A percentile compares a stretch with the other conserved stretches of the same genome.
Conservation (phyloP, 2,113 vertebrate species). For the Chaenocephalus aceratus region DNA sequence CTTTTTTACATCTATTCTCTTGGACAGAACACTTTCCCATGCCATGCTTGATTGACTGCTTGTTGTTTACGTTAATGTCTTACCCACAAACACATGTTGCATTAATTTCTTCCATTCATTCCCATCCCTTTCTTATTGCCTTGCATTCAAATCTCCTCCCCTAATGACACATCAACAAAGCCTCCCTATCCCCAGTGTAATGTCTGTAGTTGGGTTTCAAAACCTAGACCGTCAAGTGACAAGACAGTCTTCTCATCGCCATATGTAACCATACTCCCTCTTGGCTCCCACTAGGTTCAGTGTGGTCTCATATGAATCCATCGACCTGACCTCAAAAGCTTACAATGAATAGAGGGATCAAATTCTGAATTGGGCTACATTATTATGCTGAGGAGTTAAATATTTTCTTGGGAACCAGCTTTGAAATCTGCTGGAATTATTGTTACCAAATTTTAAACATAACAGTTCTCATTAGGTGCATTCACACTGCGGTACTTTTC, state of each 20-base stretch:
- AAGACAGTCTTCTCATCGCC: constrained; percentile 37
- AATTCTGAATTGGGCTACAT: constrained; percentile 23
- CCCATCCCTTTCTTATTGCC: constrained; percentile 20
- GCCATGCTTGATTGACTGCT: constrained; percentile 10
- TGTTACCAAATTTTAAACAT: constrained; percentile 38
- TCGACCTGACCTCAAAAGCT: constrained; percentile 44
- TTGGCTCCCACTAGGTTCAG: constrained; percentile 10
- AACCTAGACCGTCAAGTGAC: constrained; percentile 47
- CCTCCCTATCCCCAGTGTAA: constrained; percentile 34
- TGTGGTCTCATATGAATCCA: constrained; percentile 46
- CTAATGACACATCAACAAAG: constrained; percentile 45
- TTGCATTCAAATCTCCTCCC: constrained; percentile 12
- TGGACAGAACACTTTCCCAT: constrained; percentile 3
- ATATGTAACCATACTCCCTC: constrained; percentile 45
- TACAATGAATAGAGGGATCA: constrained; percentile 38
- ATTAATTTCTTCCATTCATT: constrained; percentile 10
- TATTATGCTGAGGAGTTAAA: constrained; percentile 35
- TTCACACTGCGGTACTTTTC: too few relatives aligned
- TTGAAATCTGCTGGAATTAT: constrained; percentile 18
- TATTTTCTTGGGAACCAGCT: constrained; percentile 27
- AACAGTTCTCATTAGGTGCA: background rate
- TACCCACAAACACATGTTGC: constrained; percentile 45
- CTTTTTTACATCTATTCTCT: too few relatives aligned
- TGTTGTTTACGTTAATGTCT: constrained; percentile 13
- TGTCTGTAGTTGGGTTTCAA: constrained; percentile 39